These are phyloP conservation scores for Phyllopteryx taeniolatus DNA, from an alignment of 2,113 vertebrate species.

Conservation along the genomic window DNA sequence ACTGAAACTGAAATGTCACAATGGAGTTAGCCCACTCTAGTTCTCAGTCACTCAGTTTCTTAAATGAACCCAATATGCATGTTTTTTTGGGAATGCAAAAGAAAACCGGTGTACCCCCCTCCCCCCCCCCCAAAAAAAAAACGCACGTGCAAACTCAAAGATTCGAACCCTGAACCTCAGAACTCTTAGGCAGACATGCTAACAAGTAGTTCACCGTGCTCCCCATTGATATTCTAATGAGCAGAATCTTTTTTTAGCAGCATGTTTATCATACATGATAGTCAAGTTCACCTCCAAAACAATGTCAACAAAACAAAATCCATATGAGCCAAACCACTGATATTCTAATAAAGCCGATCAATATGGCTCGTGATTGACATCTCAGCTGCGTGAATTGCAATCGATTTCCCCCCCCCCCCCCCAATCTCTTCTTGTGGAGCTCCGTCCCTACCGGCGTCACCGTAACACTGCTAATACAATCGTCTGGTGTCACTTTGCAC, in stretches of 20 bases:
- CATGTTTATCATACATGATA: conserved; percentile 16
- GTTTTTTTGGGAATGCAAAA: too few relatives aligned
- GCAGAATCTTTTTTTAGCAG: background rate
- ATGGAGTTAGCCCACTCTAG: too few relatives aligned
- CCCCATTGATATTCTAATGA: background rate
- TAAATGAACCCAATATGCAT: too few relatives aligned
- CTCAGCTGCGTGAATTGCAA: conserved; percentile 17
- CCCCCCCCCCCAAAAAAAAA: too few relatives aligned
- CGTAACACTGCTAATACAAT: conserved; percentile 58
- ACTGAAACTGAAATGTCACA: too few relatives aligned
- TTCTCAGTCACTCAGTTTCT: too few relatives aligned
- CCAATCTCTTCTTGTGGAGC: background rate
- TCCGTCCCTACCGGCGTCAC: background rate
- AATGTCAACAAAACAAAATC: conserved; percentile 45
- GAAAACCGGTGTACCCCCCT: too few relatives aligned
- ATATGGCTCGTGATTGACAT: conserved; percentile 49
- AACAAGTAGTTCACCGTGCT: too few relatives aligned
- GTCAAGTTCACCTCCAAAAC: conserved; percentile 10
- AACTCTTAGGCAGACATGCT: too few relatives aligned
- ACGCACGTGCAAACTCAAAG: too few relatives aligned
- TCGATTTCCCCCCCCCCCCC: conserved; percentile 28
- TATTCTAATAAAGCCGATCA: conserved; percentile 52
- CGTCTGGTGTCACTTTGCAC: conserved; percentile 53
- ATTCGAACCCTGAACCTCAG: too few relatives aligned
- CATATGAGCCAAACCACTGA: conserved; percentile 44